phyloP scores from a whole-genome alignment of 2,113 vertebrate genomes.

The Rhagologus leucostigma region DNA sequence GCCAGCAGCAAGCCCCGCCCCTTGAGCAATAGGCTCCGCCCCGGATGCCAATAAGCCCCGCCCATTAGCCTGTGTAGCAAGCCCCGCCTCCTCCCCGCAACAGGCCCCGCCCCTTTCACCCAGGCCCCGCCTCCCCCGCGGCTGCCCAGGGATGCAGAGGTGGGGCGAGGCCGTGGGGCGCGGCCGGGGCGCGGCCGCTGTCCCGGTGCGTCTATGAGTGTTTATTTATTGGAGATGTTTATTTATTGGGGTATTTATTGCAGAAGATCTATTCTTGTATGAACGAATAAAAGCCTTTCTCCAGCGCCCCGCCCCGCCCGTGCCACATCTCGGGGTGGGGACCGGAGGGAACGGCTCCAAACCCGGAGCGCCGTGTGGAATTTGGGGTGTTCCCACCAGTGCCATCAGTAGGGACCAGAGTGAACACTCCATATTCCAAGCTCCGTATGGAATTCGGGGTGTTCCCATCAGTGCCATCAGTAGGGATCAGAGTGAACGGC shows the following conservation, averaged over 20 bases:
- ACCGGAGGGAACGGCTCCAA: not conserved
- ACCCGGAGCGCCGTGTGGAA: not conserved
- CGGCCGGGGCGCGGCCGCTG: not conserved
- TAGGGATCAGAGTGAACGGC: not conserved
- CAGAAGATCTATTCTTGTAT: constrained; percentile 84
- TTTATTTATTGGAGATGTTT: constrained; percentile 83
- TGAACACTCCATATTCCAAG: not conserved
- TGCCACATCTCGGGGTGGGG: not conserved
- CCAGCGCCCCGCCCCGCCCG: not conserved
- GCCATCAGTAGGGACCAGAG: not conserved
- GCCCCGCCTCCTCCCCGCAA: not conserved
- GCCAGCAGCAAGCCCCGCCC: not conserved
- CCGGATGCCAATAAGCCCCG: not conserved
- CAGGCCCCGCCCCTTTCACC: rapidly evolving
- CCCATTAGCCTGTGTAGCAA: not conserved
- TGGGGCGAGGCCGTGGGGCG: not conserved
- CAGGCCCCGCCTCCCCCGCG: not conserved
- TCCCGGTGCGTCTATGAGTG: constrained; percentile 73
- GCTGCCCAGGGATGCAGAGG: not conserved
- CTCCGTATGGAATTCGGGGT: rapidly evolving
- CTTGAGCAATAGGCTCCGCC: not conserved
- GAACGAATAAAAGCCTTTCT: constrained; percentile 80
- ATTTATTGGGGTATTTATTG: constrained; percentile 85
- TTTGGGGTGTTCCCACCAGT: too few relatives aligned
- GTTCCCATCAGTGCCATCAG: too few relatives aligned